Conservation (phyloP, 2,888 invertebrate species). For the Dryococelus australis region DNA sequence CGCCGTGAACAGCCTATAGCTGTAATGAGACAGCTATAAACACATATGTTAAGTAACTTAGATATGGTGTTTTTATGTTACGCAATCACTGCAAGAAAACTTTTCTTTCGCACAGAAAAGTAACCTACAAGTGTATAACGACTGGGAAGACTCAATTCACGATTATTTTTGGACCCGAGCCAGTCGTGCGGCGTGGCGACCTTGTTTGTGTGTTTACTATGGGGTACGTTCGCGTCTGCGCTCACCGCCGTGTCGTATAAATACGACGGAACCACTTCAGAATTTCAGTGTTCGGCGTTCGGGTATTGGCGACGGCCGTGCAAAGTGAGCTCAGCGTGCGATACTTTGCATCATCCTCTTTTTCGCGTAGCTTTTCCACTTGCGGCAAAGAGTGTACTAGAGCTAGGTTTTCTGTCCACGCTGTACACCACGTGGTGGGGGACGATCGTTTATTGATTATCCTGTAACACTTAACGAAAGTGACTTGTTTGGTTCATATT, state of each 20-base stretch:
- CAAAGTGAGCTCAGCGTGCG: background rate
- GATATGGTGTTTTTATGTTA: no score
- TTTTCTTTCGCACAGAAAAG: no score
- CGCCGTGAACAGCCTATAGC: background rate
- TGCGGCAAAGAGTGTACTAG: background rate
- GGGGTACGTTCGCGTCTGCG: background rate
- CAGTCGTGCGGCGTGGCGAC: background rate
- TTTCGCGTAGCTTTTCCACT: background rate
- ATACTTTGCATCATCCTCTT: background rate
- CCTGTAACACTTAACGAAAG: background rate
- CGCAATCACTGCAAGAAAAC: no score
- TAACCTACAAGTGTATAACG: no score
- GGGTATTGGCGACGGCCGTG: background rate
- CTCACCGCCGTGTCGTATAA: background rate
- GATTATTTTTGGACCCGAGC: no score
- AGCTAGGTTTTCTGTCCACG: background rate
- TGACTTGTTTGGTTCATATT: background rate
- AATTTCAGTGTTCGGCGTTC: background rate
- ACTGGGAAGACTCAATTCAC: background rate
- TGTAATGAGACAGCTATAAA: background rate
- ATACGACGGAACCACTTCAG: background rate
- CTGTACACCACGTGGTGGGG: constrained; percentile 7
- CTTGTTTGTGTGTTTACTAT: background rate
- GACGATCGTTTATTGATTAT: background rate
- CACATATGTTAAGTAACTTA: no score